These are phyloP conservation scores for Pyrgilauda ruficollis DNA, from an alignment of 2,113 vertebrate genomes.

Conservation along the genomic window DNA sequence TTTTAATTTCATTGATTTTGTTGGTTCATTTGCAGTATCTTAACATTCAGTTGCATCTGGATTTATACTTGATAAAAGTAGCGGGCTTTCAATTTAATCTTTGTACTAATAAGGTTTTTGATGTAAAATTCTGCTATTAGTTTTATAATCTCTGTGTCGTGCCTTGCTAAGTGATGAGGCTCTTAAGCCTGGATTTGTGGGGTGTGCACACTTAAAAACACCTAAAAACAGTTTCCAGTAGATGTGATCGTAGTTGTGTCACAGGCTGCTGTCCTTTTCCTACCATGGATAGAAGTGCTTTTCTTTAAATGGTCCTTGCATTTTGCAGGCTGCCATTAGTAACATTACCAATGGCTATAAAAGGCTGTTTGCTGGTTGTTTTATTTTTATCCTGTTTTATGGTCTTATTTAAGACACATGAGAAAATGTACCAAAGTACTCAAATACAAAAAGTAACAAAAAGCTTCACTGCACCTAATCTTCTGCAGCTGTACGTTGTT, in stretches of 20 bases:
- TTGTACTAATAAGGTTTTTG: not conserved
- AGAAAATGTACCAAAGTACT: not conserved
- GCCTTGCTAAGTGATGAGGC: not conserved
- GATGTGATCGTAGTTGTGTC: rapidly evolving
- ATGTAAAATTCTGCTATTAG: not conserved
- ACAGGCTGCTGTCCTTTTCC: not conserved
- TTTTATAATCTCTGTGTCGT: not conserved
- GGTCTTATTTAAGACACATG: not conserved
- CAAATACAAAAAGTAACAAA: not conserved
- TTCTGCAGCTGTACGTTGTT: not conserved
- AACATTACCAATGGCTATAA: not conserved
- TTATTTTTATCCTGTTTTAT: not conserved
- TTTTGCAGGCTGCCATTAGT: not conserved
- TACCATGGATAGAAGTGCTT: not conserved
- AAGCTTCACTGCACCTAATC: not conserved
- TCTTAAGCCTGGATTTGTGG: not conserved
- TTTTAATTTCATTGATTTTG: slow-evolving; percentile 22
- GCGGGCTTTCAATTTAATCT: rapidly evolving
- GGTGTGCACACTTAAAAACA: rapidly evolving
- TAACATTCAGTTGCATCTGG: not conserved
- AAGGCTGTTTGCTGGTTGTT: not conserved
- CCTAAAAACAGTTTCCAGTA: not conserved
- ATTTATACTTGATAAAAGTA: not conserved
- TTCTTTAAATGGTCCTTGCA: not conserved
- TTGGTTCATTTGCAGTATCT: not conserved